Evolutionary conservation across 35 echinoderm and acorn worm genomes (phyloP), one percentile per base, ranked within the genome.

Genomic region (Holothuria glaberrima): DNA sequence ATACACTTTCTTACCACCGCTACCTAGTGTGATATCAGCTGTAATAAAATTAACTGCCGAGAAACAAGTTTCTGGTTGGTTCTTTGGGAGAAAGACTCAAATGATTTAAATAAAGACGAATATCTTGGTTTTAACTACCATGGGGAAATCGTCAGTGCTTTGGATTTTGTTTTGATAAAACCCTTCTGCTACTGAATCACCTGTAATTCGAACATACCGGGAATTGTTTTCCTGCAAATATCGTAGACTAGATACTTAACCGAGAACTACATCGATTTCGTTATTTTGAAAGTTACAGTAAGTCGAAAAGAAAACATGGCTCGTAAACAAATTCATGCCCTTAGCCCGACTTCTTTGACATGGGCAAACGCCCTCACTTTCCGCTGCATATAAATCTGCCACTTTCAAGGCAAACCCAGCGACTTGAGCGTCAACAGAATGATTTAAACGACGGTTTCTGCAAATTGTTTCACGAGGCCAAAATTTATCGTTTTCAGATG

Each of bases 401-500:
- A 74, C 30, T 38, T 36, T 21, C 19, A 21, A 31, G 66, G 6
- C 28, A 74, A 21, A 74, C 20, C 31, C 12, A 22, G 5, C 44
- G 44, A 48, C 74, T 41, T 48, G 74, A 45, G 38, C 38, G 14
- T 78, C 74, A 59, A 84, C 28, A 34, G 46, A 64, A 84, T 84
- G 80, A 84, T 84, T 84, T 84, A 84, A 84, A 52, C 54, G 80
- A 84, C 33, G 58, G 59, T 62, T 61, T 84, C 80, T 56, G 57
- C 31, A 60, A 84, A 84, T 84, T 84, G 80, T 84, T 84, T 48
- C 80, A 84, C 80, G 80, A 84, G 80, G 80, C 80, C 80, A 84
- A 84, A 84, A 84, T 84, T 84, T 84, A 84, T 84, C 14, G 80
- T 36, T 84, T 84, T 84, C 80, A 84, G 80, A 84, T 84, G 80